Evolutionary conservation across 1,140 invertebrate species (phyloP).

Genomic region (Capitella teleta): DNA sequence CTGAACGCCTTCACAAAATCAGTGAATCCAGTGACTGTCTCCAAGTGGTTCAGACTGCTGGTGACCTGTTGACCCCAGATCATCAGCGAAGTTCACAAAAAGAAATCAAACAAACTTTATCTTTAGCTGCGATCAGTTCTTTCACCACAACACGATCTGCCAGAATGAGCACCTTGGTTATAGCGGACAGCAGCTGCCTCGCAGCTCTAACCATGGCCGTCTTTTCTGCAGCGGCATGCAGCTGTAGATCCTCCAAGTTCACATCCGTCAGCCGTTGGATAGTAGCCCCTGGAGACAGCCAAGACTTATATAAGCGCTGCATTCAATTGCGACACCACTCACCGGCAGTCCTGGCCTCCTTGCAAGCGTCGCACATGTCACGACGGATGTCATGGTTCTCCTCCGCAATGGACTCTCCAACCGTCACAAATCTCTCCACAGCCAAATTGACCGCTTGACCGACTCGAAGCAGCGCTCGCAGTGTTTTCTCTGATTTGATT

Average conservation of each 20-base stretch:
- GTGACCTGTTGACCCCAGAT: too few species aligned
- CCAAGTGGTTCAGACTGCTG: slow-evolving; percentile 50
- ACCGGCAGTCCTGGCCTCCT: slow-evolving; percentile 90
- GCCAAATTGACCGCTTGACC: slow-evolving; percentile 91
- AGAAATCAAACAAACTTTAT: slow-evolving; percentile 66
- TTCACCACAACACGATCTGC: slow-evolving; percentile 98
- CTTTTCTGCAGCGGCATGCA: slow-evolving; percentile 29
- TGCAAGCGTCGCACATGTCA: slow-evolving; percentile 96
- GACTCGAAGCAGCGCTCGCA: slow-evolving; percentile 73
- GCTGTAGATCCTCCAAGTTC: slow-evolving; percentile 18
- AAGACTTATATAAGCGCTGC: not conserved
- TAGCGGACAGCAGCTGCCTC: slow-evolving; percentile 79
- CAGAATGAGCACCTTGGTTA: slow-evolving; percentile 90
- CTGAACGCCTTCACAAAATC: slow-evolving; percentile 98
- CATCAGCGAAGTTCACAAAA: too few species aligned
- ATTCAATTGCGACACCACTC: slow-evolving; percentile 17
- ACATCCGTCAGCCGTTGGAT: slow-evolving; percentile 79
- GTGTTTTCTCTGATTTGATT: slow-evolving; percentile 46
- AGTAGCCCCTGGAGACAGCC: slow-evolving; percentile 54
- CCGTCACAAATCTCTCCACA: slow-evolving; percentile 92
- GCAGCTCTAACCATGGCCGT: slow-evolving; percentile 71
- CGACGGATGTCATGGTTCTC: slow-evolving; percentile 92
- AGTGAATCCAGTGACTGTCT: slow-evolving; percentile 91
- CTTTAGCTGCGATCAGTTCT: slow-evolving; percentile 86
- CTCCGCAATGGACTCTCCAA: slow-evolving; percentile 94